These are phyloP conservation scores for Lepidocyrtinus sp. DNA, from an alignment of 2,888 invertebrate genomes.

Conservation along the genomic window DNA sequence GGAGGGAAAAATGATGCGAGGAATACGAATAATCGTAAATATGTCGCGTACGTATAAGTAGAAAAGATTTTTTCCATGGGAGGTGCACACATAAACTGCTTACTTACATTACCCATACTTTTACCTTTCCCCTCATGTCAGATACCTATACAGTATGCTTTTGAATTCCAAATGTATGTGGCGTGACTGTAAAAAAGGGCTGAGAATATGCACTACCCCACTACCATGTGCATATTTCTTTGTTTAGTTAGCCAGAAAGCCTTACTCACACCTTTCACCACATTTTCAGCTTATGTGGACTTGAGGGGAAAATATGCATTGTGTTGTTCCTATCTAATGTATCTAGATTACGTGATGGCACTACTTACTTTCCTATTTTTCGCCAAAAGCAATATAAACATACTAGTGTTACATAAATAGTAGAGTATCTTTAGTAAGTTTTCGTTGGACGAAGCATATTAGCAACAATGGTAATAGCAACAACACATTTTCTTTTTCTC, in stretches of 20 bases:
- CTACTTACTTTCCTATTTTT: slow-evolving; percentile 12
- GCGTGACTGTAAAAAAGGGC: too few relatives aligned
- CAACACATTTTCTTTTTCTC: slow-evolving; percentile 44
- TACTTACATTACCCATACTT: background rate
- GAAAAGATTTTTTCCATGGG: slow-evolving; percentile 34
- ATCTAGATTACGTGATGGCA: slow-evolving; percentile 52
- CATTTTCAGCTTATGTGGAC: background rate
- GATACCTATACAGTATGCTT: too few relatives aligned
- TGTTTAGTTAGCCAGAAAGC: background rate
- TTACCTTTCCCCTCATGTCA: slow-evolving; percentile 12
- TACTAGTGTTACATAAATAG: too few relatives aligned
- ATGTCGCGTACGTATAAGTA: background rate
- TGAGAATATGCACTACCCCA: too few relatives aligned
- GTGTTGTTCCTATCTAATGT: slow-evolving; percentile 40
- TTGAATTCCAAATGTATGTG: too few relatives aligned
- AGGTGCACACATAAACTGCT: slow-evolving; percentile 11
- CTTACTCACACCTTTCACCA: background rate
- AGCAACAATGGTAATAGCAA: slow-evolving; percentile 6
- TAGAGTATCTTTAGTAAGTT: background rate
- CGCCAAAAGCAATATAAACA: background rate
- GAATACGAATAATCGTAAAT: slow-evolving; percentile 37
- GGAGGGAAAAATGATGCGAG: slow-evolving; percentile 35
- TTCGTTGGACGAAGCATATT: background rate
- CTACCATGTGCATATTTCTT: too few relatives aligned
- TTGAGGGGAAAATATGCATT: background rate